Conservation (phyloP, 2,888 invertebrate genomes). For the Oligia strigilis region DNA sequence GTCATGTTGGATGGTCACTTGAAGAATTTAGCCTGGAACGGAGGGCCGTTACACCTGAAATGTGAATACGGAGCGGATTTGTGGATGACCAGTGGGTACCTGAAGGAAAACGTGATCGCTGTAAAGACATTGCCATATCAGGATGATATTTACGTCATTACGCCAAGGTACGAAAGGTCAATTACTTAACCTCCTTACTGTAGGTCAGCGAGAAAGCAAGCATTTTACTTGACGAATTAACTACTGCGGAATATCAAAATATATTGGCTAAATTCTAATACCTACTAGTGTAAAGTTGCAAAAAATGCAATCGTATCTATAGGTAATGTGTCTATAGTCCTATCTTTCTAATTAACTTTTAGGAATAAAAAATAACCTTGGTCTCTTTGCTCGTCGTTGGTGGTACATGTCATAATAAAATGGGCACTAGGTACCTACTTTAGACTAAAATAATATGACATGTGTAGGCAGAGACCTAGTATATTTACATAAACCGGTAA, state of each 20-base stretch:
- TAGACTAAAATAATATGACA: neutral
- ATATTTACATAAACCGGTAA: neutral
- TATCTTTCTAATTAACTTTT: neutral
- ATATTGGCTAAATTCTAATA: neutral
- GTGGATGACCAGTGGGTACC: slow-evolving; percentile 88
- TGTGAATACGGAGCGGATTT: slow-evolving; percentile 87
- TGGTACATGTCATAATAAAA: neutral
- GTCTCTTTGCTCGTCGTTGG: neutral
- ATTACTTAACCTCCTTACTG: slow-evolving; percentile 6
- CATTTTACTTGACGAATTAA: neutral
- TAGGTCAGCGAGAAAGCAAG: slow-evolving; percentile 6
- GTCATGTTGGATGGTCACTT: slow-evolving; percentile 66
- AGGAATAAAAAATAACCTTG: neutral
- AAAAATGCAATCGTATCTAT: neutral
- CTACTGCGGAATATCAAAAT: neutral
- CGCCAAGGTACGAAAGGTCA: slow-evolving; percentile 84
- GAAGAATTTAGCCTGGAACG: slow-evolving; percentile 85
- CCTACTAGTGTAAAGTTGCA: neutral
- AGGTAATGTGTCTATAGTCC: too few relatives aligned
- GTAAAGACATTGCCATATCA: slow-evolving; percentile 90
- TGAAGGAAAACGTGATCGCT: slow-evolving; percentile 91
- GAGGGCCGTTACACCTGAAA: slow-evolving; percentile 84
- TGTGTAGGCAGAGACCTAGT: neutral
- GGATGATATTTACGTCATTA: slow-evolving; percentile 90
- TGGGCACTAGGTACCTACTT: too few relatives aligned